phyloP scores from a whole-genome alignment of 2,888 invertebrate genomes.

The Leptopilina myrica region DNA sequence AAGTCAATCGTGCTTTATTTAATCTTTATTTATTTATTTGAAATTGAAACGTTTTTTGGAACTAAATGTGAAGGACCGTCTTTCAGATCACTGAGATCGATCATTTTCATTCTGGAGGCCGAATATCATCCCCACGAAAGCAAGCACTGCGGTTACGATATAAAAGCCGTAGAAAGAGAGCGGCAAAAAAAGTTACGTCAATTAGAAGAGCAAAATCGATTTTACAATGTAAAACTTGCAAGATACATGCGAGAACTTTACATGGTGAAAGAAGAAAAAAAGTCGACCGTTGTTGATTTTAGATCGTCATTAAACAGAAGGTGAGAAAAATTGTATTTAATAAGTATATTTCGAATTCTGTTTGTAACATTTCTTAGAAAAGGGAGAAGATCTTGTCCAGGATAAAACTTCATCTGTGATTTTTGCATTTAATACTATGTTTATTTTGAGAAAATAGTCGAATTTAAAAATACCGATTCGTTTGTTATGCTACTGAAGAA shows the following conservation, averaged over 20 bases:
- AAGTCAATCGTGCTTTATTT: neutral
- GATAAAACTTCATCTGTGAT: neutral
- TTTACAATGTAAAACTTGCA: conserved; percentile 32
- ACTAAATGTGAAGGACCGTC: neutral
- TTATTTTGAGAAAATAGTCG: neutral
- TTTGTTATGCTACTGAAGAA: neutral
- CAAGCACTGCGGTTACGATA: conserved; percentile 61
- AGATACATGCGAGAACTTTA: conserved; percentile 66
- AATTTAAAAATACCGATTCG: conserved; percentile 9
- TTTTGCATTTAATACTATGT: neutral
- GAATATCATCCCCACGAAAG: conserved; percentile 65
- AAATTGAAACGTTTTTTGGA: neutral
- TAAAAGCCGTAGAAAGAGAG: conserved; percentile 39
- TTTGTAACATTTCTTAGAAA: neutral
- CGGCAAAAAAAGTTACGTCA: conserved; percentile 51
- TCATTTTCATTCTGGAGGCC: conserved; percentile 71
- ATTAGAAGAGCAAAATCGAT: conserved; percentile 42
- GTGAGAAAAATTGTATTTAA: conserved; percentile 56
- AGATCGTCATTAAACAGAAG: conserved; percentile 69
- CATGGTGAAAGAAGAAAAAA: conserved; percentile 59
- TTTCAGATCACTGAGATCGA: conserved; percentile 68
- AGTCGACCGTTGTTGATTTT: conserved; percentile 62
- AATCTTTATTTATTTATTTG: neutral
- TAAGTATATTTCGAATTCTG: too few relatives aligned
- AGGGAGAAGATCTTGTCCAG: too few relatives aligned